A percentile compares a stretch with the other conserved stretches of the same genome.
These are phyloP conservation scores for Boloria euphrosyne DNA, from an alignment of 2,888 invertebrate genomes.

Conservation along the genomic window DNA sequence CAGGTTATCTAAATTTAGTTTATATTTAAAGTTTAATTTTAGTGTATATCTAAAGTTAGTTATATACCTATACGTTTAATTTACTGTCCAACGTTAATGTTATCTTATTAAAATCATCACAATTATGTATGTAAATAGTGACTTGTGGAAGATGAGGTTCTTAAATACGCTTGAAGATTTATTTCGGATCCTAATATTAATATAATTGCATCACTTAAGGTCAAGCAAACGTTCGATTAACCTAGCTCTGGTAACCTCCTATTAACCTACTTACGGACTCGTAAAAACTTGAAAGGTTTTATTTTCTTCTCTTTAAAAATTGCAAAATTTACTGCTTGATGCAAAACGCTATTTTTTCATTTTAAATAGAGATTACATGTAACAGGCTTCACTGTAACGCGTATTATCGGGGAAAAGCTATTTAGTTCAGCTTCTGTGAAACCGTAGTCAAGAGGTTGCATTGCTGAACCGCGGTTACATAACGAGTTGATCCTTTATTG, in stretches of 20 bases:
- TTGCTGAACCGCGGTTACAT: conserved; percentile 4
- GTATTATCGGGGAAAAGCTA: conserved; percentile 4
- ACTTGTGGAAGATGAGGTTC: no score
- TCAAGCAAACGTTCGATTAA: conserved; percentile 15
- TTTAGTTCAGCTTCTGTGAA: conserved; percentile 7
- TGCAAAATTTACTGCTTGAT: background rate
- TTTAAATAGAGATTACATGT: conserved; percentile 1
- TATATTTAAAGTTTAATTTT: no score
- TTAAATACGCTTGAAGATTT: background rate
- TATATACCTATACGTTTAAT: no score
- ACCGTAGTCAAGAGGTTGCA: background rate
- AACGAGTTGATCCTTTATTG: background rate
- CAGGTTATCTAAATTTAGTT: no score
- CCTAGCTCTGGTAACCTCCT: conserved; percentile 10
- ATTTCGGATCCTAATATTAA: background rate
- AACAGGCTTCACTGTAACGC: conserved; percentile 8
- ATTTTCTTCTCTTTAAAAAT: no score
- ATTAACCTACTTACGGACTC: conserved; percentile 2
- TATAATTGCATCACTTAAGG: conserved; percentile 16
- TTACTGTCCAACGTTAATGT: no score
- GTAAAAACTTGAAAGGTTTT: conserved; percentile 10
- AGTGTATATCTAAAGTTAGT: no score
- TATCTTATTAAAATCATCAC: no score
- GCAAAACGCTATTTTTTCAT: background rate
- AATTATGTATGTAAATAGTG: no score